A percentile compares a stretch with the other conserved stretches of the same genome.
Evolutionary conservation across 2,888 invertebrate genomes (phyloP).

Genomic region (Brachyptera risi): DNA sequence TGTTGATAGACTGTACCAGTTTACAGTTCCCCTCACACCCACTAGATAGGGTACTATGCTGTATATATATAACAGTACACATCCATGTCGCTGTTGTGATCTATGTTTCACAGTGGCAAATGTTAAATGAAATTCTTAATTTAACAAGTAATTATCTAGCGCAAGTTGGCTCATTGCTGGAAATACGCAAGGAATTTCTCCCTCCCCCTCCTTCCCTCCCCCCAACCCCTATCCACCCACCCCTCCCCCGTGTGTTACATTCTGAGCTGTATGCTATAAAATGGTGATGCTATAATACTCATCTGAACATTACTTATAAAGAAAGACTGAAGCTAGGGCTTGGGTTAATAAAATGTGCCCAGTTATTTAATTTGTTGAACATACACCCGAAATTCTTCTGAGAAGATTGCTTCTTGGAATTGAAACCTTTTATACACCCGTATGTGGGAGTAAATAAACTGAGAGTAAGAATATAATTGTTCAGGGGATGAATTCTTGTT

Average conservation of each 20-base stretch:
- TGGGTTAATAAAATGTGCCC: conserved; percentile 11
- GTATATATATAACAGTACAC: too few species aligned
- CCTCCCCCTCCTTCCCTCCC: too few species aligned
- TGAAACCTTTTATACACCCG: too few species aligned
- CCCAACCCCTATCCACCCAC: too few species aligned
- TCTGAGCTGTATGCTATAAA: background rate
- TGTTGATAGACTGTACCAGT: too few species aligned
- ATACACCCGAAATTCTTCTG: background rate
- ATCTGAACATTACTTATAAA: background rate
- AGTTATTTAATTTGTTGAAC: conserved; percentile 8
- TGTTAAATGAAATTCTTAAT: conserved; percentile 49
- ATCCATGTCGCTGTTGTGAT: conserved; percentile 25
- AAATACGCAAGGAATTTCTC: conserved; percentile 27
- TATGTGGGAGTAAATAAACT: too few species aligned
- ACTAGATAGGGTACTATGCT: too few species aligned
- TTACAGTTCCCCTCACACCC: too few species aligned
- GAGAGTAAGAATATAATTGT: too few species aligned
- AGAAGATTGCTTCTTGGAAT: background rate
- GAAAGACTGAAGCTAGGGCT: background rate
- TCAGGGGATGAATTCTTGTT: too few species aligned
- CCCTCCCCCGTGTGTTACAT: too few species aligned
- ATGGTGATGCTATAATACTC: background rate
- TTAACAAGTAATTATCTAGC: conserved; percentile 45
- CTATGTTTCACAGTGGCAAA: conserved; percentile 45
- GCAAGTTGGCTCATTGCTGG: conserved; percentile 33